Conservation (phyloP, 2,888 invertebrate genomes). For the Drosophila ezoana region DNA sequence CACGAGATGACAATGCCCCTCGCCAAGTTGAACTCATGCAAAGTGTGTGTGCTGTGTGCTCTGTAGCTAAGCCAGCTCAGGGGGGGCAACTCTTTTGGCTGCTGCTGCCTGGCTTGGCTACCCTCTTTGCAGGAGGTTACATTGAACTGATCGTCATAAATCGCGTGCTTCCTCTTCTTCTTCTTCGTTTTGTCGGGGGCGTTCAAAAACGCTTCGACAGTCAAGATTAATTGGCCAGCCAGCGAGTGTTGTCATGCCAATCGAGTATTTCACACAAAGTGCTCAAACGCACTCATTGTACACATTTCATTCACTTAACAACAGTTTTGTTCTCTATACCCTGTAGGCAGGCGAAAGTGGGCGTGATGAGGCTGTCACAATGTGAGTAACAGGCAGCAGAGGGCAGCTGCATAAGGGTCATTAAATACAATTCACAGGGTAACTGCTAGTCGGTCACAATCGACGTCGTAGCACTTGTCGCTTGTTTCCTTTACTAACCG, state of each 20-base stretch:
- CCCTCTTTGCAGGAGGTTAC: conserved; percentile 70
- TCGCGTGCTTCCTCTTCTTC: conserved; percentile 35
- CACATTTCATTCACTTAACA: conserved; percentile 21
- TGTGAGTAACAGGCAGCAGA: too few relatives aligned
- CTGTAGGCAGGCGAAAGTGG: neutral
- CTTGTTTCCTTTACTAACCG: conserved; percentile 10
- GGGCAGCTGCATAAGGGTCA: too few relatives aligned
- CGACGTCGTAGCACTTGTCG: neutral
- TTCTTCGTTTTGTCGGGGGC: conserved; percentile 7
- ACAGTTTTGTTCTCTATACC: neutral
- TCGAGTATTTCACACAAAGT: conserved; percentile 19
- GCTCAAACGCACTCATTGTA: conserved; percentile 11
- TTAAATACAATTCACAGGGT: neutral
- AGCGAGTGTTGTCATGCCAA: conserved; percentile 46
- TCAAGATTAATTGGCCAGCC: conserved; percentile 49
- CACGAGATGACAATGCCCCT: conserved; percentile 36
- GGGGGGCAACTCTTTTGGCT: conserved; percentile 41
- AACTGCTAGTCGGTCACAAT: neutral
- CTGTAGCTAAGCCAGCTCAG: conserved; percentile 35
- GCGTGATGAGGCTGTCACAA: neutral
- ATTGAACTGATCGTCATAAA: conserved; percentile 74
- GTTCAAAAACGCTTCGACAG: conserved; percentile 40
- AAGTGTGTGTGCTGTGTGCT: conserved; percentile 27
- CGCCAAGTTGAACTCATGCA: conserved; percentile 62
- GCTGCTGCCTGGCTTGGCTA: conserved; percentile 27